Base-by-base conservation (phyloP, 1,140 invertebrate species). In the Caenorhabditis remanei region DNA sequence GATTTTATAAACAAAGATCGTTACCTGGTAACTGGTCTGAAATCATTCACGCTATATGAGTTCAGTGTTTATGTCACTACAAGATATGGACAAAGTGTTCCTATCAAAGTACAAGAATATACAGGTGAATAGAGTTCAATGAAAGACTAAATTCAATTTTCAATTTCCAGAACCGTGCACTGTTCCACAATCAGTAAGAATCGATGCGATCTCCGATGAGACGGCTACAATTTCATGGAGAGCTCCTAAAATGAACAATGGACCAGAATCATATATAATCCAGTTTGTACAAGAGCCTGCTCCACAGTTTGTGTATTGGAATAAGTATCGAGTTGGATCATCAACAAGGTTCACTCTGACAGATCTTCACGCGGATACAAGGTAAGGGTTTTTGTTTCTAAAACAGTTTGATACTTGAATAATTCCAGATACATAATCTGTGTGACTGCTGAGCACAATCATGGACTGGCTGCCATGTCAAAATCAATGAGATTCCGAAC, bases 11-110 rank as follows among this genome's bases (percentile, higher is more conserved):
- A 85, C 40, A 90, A 87, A 32, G 92, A 90, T 61, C 86, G 83
- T 41, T 93, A 90, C 82, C 85, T 91, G 75, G 90, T 92, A 2
- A 89, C 65, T 16, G 86, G 86, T 16, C 82, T 92, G 24, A 92
- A 92, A 82, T 90, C 88, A 16, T 92, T 92, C 85, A 91, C 91
- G n/a, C 83, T 92, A n/a, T 92, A 92, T 67, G 92, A 92, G 84
- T 92, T 92, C 82, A 89, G 85, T 84, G 88, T 92, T n/a, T 85
- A 86, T 9, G 92, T 89, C 32, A 91, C 91, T 8, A 92, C 91
- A n/a, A 40, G 88, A 56, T 91, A 87, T 58, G 91, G 91, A 19
- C 87, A 86, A 65, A 92, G 90, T 58, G 90, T 91, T 48, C 90
- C 91, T 13, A 85, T 90, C 24, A 88, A 86, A 83, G 90, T 90